phyloP scores from a whole-genome alignment of 2,888 invertebrate species.

The Byasa hedistus region DNA sequence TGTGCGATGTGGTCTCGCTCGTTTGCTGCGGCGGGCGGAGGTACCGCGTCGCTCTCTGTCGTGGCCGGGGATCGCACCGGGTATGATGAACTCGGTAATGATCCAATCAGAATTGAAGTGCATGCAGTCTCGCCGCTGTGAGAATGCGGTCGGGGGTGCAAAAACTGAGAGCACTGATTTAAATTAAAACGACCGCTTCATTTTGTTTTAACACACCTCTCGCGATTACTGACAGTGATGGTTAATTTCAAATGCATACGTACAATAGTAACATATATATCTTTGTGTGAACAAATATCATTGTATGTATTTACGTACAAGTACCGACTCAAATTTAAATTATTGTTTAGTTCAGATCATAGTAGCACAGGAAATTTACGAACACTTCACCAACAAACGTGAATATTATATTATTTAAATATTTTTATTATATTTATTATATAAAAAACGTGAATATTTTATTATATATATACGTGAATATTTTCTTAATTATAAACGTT shows the following conservation, averaged over 20 bases:
- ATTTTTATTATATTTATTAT: too few species aligned
- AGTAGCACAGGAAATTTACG: background rate
- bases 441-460: too few species aligned
- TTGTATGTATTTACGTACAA: background rate
- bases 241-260: slow-evolving; percentile 5
- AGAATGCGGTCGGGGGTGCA: slow-evolving; percentile 80
- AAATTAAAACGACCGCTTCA: slow-evolving; percentile 74
- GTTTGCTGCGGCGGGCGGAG: slow-evolving; percentile 40
- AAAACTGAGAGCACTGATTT: slow-evolving; percentile 75
- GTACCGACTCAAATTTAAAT: background rate
- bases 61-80: slow-evolving; percentile 69
- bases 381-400: background rate
- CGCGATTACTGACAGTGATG: background rate
- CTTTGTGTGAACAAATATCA: background rate
- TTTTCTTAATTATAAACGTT: too few species aligned
- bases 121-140: slow-evolving; percentile 77
- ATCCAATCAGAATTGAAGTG: slow-evolving; percentile 80
- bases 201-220: slow-evolving; percentile 63
- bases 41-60: slow-evolving; percentile 52
- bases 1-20: slow-evolving; percentile 65
- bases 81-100: slow-evolving; percentile 81
- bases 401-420: too few species aligned
- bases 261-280: background rate
- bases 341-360: background rate
- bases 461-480: too few species aligned